Conservation (phyloP, 2,113 vertebrate genomes). For the Meleagris gallopavo region DNA sequence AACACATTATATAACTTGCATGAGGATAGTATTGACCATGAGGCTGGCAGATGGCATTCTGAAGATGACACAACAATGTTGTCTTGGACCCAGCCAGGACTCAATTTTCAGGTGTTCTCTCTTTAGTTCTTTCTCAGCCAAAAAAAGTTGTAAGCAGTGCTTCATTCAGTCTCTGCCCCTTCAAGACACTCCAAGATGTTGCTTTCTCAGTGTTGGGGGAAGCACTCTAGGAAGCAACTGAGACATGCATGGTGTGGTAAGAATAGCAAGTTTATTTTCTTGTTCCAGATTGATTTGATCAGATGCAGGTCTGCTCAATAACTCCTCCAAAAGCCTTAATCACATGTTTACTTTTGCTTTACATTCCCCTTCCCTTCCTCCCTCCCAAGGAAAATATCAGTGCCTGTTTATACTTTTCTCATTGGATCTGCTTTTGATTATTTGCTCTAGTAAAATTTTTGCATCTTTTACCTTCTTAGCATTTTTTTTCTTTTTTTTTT, state of each 20-base stretch:
- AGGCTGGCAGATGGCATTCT: neutral
- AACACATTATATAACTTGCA: neutral
- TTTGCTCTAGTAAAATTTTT: neutral
- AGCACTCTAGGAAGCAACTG: neutral
- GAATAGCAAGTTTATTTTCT: neutral
- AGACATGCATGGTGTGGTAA: neutral
- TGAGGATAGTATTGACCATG: neutral
- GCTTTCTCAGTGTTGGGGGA: neutral
- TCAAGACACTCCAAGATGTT: neutral
- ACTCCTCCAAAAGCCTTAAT: neutral
- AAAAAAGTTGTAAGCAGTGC: neutral
- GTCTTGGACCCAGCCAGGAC: neutral
- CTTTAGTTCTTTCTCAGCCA: neutral
- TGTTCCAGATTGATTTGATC: neutral
- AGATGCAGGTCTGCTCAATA: neutral
- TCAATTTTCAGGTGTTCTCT: neutral
- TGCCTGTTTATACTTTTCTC: neutral
- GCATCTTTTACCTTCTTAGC: neutral
- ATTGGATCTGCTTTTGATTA: neutral
- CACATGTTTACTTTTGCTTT: neutral
- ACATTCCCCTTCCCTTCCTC: neutral
- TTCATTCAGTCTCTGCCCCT: neutral
- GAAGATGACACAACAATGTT: neutral
- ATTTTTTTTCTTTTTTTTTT: too few relatives aligned
- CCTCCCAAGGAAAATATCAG: neutral